Evolutionary conservation across 2,797 vertebrate genomes (phyloP).

Genomic region (Champsocephalus esox): DNA sequence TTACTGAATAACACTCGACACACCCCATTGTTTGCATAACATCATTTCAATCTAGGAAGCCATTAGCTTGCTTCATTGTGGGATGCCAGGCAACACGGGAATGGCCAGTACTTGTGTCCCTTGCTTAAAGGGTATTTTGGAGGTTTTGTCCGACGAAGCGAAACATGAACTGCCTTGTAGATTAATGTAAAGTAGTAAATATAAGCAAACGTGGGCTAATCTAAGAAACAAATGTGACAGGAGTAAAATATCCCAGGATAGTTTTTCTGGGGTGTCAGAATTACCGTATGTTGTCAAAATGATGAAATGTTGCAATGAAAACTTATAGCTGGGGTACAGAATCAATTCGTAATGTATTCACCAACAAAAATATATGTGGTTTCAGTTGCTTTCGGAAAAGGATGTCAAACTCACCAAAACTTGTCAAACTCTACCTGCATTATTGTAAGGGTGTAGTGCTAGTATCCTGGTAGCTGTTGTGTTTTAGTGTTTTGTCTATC

Average conservation of each 20-base stretch:
- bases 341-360: neutral
- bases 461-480: no score
- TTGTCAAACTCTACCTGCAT: constrained; percentile 20
- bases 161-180: neutral
- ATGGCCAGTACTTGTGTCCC: no score
- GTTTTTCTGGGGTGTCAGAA: no score
- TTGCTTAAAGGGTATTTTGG: no score
- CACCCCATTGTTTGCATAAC: neutral
- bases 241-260: neutral
- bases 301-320: neutral
- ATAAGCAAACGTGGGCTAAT: neutral
- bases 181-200: neutral
- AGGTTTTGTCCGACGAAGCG: no score
- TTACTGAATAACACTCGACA: neutral
- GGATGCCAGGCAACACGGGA: fast-evolving
- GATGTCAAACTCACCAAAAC: constrained; percentile 11
- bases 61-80: neutral
- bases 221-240: neutral
- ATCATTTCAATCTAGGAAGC: neutral
- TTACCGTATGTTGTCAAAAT: neutral
- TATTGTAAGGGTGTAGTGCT: neutral
- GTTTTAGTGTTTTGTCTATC: no score
- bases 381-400: neutral
- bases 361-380: neutral
- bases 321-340: neutral